These are phyloP conservation scores for Drosophila paramelanica DNA, from an alignment of 2,888 invertebrate genomes.

Conservation along the genomic window DNA sequence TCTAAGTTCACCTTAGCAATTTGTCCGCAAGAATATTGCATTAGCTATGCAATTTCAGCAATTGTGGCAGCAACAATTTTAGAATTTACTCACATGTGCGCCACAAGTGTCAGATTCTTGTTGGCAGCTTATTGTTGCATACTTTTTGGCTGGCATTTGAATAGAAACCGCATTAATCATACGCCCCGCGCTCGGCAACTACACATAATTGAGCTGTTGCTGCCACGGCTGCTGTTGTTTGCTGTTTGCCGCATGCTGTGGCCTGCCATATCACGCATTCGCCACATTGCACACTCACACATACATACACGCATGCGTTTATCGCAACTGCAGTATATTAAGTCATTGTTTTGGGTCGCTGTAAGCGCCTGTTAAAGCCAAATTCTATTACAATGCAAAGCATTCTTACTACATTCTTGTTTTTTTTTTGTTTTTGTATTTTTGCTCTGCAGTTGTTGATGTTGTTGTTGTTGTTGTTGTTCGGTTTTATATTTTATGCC, in stretches of 20 bases:
- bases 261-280: constrained; percentile 57
- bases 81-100: constrained; percentile 25
- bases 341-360: constrained; percentile 50
- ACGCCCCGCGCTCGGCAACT: constrained; percentile 36
- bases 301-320: constrained; percentile 25
- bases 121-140: constrained; percentile 59
- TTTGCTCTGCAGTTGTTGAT: constrained; percentile 3
- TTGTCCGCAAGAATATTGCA: constrained; percentile 20
- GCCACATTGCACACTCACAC: constrained; percentile 49
- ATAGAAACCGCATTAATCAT: constrained; percentile 63
- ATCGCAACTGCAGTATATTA: constrained; percentile 59
- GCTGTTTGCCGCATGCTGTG: constrained; percentile 16
- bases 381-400: constrained; percentile 65
- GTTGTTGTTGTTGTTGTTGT: constrained; percentile 16
- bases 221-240: constrained; percentile 1
- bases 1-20: constrained; percentile 23
- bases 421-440: not conserved
- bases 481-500: constrained; percentile 43
- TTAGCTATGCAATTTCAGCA: constrained; percentile 46
- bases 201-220: constrained; percentile 60
- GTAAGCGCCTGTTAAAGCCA: constrained; percentile 57
- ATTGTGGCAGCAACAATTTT: constrained; percentile 21
- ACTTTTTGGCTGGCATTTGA: constrained; percentile 69
- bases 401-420: constrained; percentile 1
- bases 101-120: constrained; percentile 61